A percentile compares a stretch with the other conserved stretches of the same genome.
These are phyloP conservation scores for Plebejus argus DNA, from an alignment of 2,888 invertebrate genomes.

Conservation along the genomic window DNA sequence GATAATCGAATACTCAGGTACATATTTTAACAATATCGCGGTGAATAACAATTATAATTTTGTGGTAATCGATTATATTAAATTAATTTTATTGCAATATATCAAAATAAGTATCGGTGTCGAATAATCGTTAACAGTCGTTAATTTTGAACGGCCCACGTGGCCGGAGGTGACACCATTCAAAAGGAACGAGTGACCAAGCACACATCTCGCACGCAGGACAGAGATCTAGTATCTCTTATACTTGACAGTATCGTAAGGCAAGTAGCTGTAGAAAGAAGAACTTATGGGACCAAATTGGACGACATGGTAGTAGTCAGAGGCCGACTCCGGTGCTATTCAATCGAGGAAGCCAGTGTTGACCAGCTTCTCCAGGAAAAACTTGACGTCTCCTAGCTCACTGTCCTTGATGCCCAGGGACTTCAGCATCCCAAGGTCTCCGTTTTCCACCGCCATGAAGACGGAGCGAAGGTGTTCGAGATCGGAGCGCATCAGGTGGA, in stretches of 20 bases:
- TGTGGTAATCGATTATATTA: neutral
- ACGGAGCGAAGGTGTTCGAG: conserved; percentile 96
- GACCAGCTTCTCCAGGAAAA: conserved; percentile 96
- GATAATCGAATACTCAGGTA: neutral
- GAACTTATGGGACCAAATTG: conserved; percentile 86
- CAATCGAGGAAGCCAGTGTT: conserved; percentile 98
- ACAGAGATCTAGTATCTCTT: conserved; percentile 57
- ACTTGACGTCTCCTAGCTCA: conserved; percentile 96
- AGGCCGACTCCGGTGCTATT: conserved; percentile 87
- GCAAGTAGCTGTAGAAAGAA: conserved; percentile 86
- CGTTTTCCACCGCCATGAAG: conserved; percentile 97
- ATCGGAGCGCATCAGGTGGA: conserved; percentile 92
- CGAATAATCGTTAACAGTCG: conserved; percentile 45
- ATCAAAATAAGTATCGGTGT: neutral
- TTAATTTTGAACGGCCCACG: conserved; percentile 57
- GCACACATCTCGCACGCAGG: conserved; percentile 55
- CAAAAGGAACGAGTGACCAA: conserved; percentile 34
- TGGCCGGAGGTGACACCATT: conserved; percentile 65
- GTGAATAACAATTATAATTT: neutral
- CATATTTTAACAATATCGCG: neutral
- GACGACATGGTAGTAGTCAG: conserved; percentile 85
- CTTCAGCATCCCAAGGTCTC: conserved; percentile 95
- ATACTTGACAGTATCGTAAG: conserved; percentile 79
- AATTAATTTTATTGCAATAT: neutral
- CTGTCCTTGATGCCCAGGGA: conserved; percentile 97